Evolutionary conservation across 2,797 vertebrate species (phyloP), one percentile per base, ranked within the genome.

Genomic region (Hozukius guyotensis): DNA sequence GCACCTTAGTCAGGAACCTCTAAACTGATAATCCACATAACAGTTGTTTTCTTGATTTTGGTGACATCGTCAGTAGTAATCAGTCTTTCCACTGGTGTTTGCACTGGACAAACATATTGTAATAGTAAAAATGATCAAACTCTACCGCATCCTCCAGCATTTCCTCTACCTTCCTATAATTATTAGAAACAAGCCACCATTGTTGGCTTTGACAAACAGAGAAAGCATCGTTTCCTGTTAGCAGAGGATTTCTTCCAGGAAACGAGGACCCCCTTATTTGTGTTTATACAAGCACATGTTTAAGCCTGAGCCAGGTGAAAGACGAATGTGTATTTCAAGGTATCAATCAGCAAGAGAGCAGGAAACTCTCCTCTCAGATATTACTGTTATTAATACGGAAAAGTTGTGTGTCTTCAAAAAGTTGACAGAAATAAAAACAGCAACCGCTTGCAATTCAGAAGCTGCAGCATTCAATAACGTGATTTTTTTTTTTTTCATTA

Each of bases 211-310:
- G 64, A 85, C 70, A 86, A 78, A 87, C 63, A 81, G 22, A 80
- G 66, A 89, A 59, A 82, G 36, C 75, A 80, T 63, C 0, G 34
- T 76, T 84, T 90, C 83, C 83, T 79, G 69, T 32, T 42, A 64
- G 76, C 52, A 31, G 49, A 81, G 83, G 88, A 91, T 89, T 86
- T 88, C 77, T 82, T 65, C 25, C 86, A 87, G 91, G 87, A 91
- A 89, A 77, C 81, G 86, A 36, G 10, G 77, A 84, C 69, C 65
- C 32, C 1, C 1, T 86, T 53, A 75, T 79, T 65, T 73, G 46
- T 36, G 66, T 82, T 66, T 75, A 63, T 16, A 75, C 66, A 59
- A 56, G 29, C 24, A n/a, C 65, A 31, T 8, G 31, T 70, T 78
- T 59, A 76, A 83, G 69, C 10, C 24, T 24, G 16, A 74, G 29